Base-by-base conservation (phyloP, 2,113 vertebrate species). In the Heteronetta atricapilla region DNA sequence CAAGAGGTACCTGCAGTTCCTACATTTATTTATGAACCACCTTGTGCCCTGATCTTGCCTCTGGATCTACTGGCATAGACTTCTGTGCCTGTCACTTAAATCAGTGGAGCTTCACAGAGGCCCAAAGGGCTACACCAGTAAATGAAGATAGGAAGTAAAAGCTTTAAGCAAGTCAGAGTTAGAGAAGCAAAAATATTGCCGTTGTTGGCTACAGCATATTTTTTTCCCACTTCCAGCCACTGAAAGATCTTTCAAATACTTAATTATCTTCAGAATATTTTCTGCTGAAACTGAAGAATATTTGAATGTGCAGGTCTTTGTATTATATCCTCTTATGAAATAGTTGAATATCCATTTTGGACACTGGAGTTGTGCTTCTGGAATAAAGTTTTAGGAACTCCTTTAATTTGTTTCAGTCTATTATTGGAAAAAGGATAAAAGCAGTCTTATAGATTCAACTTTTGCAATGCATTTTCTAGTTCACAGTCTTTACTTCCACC, bases 1-100 rank as follows among this genome's bases (percentile, higher is more conserved):
- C 73, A 66, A 93, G 88, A 86, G 10, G 6, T 84, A 68, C 26
- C 52, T 79, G 50, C 5, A 21, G 86, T 92, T 93, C 69, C 56
- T 94, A 66, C 36, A 89, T 89, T 88, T 90, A 91, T 94, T 95
- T 94, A 76, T 95, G 69, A 93, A 69, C 44, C 8, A 89, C 25
- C 44, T 44, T 79, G 50, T 86, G 83, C 92, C 77, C n/a, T 73
- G 80, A 92, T 92, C 80, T 88, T 96, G 66, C 86, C 80, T 93
- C 80, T 38, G 64, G 86, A 86, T 90, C 76, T 96, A 34, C 77
- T 82, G 66, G 23, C 1, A 0, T 56, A 25, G 76, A 66, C 34
- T 84, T 90, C 76, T 78, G 38, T 66, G 56, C 60, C 48, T 95
- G 86, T 93, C 73, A 73, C 53, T 92, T 93, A 90, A 92, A 91